Base-by-base conservation (phyloP, 30 jellyfish, hydroid and myxozoan species). In the Sanderia malayensis region DNA sequence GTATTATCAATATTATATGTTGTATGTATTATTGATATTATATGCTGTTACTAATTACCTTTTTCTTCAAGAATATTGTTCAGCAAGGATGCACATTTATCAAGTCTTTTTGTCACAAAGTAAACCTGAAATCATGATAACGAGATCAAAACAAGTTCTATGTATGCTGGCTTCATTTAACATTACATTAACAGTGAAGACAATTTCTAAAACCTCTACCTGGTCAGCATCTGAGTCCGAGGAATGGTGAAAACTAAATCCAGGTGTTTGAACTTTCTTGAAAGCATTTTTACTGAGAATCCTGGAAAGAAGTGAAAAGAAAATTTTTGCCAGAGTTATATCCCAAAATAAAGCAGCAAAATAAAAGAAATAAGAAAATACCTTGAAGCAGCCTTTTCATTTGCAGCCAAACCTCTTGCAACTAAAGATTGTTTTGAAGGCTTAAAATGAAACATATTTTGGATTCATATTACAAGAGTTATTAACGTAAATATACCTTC, bases 201-300 rank as follows among this genome's bases (percentile, higher is more conserved):
- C 31, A 24, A 55, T 4, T 55, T 20, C 7, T 55, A 4, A 55
- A 37, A 37, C 6, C 13, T 6, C 1, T 78, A 78, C 89, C 82
- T 67, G 89, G 47, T 78, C 89, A 22, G 88, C 88, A 46, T 76
- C 88, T 78, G 89, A 78, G 32, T 78, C 89, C 18, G 89, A 78
- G 23, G 89, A 78, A 55, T 78, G 61, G 82, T 78, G 58, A 55
- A 78, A 66, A 21, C 26, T 41, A 59, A 31, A 49, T 8, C 55
- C 57, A 62, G 89, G 78, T 60, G 44, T 74, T 49, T 32, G 70
- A 24, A 26, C 13, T 25, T 57, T 18, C 32, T 34, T 11, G 11
- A 11, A 4, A 2, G 46, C 1, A 28, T 33, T 58, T 41, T 60
- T 44, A 0, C 64, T 26, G 26, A 33, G 82, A 41, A 57, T 47